Evolutionary conservation across 2,888 invertebrate genomes (phyloP), one percentile per base, ranked within the genome.

Genomic region (Encarsia formosa): DNA sequence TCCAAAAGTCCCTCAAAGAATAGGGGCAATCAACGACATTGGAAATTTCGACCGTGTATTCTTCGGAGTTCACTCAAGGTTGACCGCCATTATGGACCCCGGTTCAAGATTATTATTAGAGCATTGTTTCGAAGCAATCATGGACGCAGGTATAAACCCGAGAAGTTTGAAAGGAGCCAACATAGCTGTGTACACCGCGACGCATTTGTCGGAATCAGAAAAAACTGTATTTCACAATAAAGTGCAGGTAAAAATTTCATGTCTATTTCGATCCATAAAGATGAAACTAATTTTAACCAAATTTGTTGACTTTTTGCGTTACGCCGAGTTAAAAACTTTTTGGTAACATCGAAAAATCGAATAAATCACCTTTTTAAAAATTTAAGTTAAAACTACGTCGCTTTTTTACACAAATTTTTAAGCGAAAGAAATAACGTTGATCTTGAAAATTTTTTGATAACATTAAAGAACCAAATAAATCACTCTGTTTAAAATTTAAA

Each of bases 91-190:
- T 5, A 56, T 61, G 59, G 62, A 62, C 24, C 62, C 62, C 4
- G 46, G 54, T 48, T 49, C 39, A 16, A 54, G 59, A 49, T 23
- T 56, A 8, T 34, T 59, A 23, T 26, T 60, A 4, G 60, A 60
- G 52, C 9, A 15, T 23, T 39, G 44, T 19, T 59, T 56, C 26
- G 60, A 62, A 48, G 54, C 59, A n/a, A 31, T 62, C 18, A 39
- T 51, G n/a, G 62, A 62, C 26, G 58, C 60, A 37, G 59, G 62
- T 2, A 23, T 59, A 4, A 59, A 61, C 48, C 59, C 61, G n/a
- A 44, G 22, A 20, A 50, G 38, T 31, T 37, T 62, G n/a, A 56
- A 16, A 48, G 57, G 54, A 15, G 32, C 45, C 8, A 62, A 59
- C n/a, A 52, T 54, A 4, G 57, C 48, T 52, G 39, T 54, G n/a